phyloP scores from a whole-genome alignment of 2,797 vertebrate species.

The Tapirus indicus region DNA sequence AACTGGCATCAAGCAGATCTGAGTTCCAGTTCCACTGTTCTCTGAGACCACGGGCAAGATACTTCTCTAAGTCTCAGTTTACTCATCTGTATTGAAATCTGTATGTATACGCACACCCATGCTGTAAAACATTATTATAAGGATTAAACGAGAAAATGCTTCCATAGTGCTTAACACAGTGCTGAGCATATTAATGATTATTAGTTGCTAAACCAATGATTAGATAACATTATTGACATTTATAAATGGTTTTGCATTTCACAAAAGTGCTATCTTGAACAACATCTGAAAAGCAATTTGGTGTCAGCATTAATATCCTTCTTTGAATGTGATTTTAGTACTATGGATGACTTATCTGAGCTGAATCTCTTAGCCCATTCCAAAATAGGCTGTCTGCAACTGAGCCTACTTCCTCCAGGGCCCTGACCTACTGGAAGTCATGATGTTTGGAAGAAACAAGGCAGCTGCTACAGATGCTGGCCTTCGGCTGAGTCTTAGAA shows the following conservation, averaged over 20 bases:
- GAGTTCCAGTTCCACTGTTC: background rate
- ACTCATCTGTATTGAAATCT: background rate
- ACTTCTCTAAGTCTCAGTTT: background rate
- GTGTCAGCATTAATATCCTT: background rate
- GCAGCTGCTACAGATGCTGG: background rate
- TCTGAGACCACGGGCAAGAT: background rate
- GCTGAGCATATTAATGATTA: background rate
- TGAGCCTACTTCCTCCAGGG: background rate
- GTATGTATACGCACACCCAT: background rate
- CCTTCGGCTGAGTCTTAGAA: background rate
- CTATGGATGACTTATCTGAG: background rate
- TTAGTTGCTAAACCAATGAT: background rate
- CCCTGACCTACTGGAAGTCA: background rate
- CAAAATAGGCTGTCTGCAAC: background rate
- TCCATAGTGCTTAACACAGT: background rate
- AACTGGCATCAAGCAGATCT: background rate
- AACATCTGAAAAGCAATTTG: background rate
- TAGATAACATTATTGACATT: background rate
- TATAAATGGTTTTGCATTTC: background rate
- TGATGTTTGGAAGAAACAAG: background rate
- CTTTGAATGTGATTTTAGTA: constrained; percentile 20
- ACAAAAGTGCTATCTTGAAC: background rate
- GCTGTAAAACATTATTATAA: background rate
- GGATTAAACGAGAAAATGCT: constrained; percentile 31
- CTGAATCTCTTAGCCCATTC: background rate